Base-by-base conservation (phyloP, 2,888 invertebrate genomes). In the Acronicta aceris region DNA sequence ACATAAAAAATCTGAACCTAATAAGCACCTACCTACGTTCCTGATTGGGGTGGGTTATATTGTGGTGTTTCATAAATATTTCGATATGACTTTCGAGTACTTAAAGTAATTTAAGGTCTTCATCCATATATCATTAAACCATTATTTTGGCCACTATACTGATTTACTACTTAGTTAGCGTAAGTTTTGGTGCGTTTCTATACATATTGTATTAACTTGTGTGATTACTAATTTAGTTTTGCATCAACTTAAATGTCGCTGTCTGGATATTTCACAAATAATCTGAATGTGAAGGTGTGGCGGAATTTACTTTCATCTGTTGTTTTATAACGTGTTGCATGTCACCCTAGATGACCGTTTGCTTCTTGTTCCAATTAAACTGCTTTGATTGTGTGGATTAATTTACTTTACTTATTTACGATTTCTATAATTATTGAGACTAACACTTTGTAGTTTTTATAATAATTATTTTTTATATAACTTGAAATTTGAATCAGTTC, bases 361-460 rank as follows among this genome's bases (percentile, higher is more conserved):
- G 41, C 40, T 33, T 40, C 17, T 58, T 33, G 45, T 36, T 38
- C 10, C 3, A 25, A 25, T 1, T 42, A 25, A n/a, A 25, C 33
- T 21, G 73, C 68, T 68, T 72, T 10, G 67, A 53, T 65, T 65
- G 36, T 52, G 48, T 71, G 42, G 0, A 27, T 25, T 12, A 46
- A 17, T 51, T 2, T 40, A 36, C 16, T 33, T 17, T 16, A n/a
- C n/a, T n/a, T n/a, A 27, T 33, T 15, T 30, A 17, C 3, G 16
- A 0, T 21, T 41, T 42, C 8, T 5, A 50, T 50, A 17, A 10
- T 42, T 7, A 30, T 27, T 7, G 5, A 25, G 25, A 25, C n/a
- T n/a, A n/a, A n/a, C n/a, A n/a, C n/a, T n/a, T n/a, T n/a, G n/a
- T n/a, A n/a, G n/a, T n/a, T n/a, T n/a, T n/a, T n/a, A n/a, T n/a